Base-by-base conservation (phyloP, 2,888 invertebrate species). In the Sarcophaga rosellei region DNA sequence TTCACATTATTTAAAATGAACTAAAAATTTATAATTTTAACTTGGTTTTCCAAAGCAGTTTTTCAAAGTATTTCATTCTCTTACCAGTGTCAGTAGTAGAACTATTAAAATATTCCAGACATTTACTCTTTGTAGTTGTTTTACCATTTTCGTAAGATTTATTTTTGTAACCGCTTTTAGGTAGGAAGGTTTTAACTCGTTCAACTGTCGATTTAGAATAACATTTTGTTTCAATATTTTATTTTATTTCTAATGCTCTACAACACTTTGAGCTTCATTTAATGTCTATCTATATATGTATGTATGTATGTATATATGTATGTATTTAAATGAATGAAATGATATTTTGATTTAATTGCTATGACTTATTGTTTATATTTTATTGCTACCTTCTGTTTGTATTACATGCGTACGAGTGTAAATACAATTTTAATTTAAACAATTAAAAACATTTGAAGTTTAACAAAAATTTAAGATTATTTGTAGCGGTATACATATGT, bases 401-500 rank as follows among this genome's bases (percentile, higher is more conserved):
- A 23, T 35, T 57, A 21, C 63, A 75, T 35, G 70, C 57, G 35
- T 74, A 53, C 62, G 57, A 8, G 21, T 23, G 5, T 53, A 15
- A 53, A 53, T 53, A 44, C 57, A 75, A 35, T 68, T 81, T 35
- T 1, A 62, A 25, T 45, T 74, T 23, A 44, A 68, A 44, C 74
- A 63, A 81, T 63, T 81, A 69, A 81, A 44, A 35, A 35, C 35
- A 35, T 53, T 69, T 44, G 69, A 81, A 75, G 69, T 81, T 61
- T 21, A 35, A 59, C 15, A 72, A 35, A 35, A 47, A 15, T 35
- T 2, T 35, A 35, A 35, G 10, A 35, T 35, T 35, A 35, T 35
- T 35, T 35, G 6, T 6, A 5, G 35, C 10, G 25, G 25, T 25
- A 25, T 25, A n/a, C n/a, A 25, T 25, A 4, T 25, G 25, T 25